A percentile compares a stretch with the other conserved stretches of the same genome.
phyloP scores from a whole-genome alignment of 2,797 vertebrate species.

The Astyanax mexicanus region DNA sequence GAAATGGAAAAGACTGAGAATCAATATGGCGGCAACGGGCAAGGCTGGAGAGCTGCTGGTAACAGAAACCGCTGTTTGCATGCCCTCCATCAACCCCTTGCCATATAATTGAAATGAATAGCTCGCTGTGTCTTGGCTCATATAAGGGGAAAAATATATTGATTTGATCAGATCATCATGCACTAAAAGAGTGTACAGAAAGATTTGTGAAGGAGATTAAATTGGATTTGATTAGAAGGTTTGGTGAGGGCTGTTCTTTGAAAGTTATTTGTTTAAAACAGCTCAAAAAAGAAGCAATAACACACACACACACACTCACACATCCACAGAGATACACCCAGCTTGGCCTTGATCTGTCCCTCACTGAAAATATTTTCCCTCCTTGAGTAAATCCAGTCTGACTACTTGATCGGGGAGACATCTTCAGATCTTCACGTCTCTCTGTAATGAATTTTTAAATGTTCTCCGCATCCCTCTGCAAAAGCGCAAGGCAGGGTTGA shows the following conservation, averaged over 20 bases:
- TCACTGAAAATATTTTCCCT: conserved; percentile 27
- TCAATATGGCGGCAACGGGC: conserved; percentile 10
- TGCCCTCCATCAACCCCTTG: not conserved
- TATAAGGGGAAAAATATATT: conserved; percentile 1
- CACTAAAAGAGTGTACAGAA: not conserved
- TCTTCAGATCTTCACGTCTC: conserved; percentile 23
- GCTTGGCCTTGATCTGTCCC: conserved; percentile 32
- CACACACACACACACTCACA: not conserved
- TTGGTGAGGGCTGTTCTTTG: not conserved
- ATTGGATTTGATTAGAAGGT: conserved; percentile 1
- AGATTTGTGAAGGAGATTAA: conserved; percentile 26
- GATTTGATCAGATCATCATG: not conserved
- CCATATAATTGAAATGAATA: conserved; percentile 31
- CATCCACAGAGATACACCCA: not conserved
- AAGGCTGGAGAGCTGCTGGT: conserved; percentile 3
- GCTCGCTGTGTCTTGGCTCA: not conserved
- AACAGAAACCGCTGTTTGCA: not conserved
- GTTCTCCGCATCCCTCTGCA: conserved; percentile 5
- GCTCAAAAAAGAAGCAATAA: not conserved
- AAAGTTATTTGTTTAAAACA: conserved; percentile 31
- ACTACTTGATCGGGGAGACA: conserved; percentile 32
- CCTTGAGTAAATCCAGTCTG: conserved; percentile 39
- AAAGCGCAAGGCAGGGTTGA: not conserved
- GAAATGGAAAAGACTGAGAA: conserved; percentile 41
- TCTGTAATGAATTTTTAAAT: conserved; percentile 57